These are phyloP conservation scores for Ichneumon xanthorius DNA, from an alignment of 2,888 invertebrate genomes.

Conservation along the genomic window DNA sequence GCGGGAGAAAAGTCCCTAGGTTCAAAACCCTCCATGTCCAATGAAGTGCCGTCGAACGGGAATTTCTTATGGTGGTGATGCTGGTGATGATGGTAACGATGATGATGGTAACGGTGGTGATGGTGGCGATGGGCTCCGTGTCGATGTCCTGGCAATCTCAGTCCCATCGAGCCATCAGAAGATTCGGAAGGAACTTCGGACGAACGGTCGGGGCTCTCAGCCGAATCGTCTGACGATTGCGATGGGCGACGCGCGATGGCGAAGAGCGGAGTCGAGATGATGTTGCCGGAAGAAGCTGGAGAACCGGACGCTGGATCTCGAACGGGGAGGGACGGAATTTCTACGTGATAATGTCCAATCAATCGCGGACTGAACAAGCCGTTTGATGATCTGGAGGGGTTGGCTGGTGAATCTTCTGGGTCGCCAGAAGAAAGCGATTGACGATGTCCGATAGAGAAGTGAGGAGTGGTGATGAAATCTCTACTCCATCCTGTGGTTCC, in stretches of 20 bases:
- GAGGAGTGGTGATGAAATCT: not conserved
- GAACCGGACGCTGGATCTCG: not conserved
- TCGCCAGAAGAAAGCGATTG: too few species aligned
- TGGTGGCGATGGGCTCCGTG: not conserved
- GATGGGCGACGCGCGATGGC: not conserved
- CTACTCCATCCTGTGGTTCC: not conserved
- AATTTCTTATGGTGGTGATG: not conserved
- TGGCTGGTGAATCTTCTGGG: not conserved
- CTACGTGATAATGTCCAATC: too few species aligned
- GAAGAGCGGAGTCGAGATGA: not conserved
- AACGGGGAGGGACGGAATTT: not conserved
- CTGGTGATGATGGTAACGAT: not conserved
- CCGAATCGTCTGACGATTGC: not conserved
- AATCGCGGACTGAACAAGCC: not conserved
- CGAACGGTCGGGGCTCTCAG: not conserved
- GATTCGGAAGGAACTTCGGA: constrained; percentile 9
- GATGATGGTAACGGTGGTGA: not conserved
- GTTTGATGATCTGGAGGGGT: not conserved
- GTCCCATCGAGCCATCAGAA: not conserved
- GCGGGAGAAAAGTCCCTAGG: not conserved
- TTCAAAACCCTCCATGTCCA: not conserved
- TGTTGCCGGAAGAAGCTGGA: not conserved
- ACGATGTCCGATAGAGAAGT: not conserved
- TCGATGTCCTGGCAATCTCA: not conserved
- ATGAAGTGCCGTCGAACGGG: too few species aligned